Percentiles rank a stretch among this genome's conserved stretches.
These are phyloP conservation scores for Dendronephthya gigantea DNA, from an alignment of 64 coral and sea anemone species.

Conservation along the genomic window DNA sequence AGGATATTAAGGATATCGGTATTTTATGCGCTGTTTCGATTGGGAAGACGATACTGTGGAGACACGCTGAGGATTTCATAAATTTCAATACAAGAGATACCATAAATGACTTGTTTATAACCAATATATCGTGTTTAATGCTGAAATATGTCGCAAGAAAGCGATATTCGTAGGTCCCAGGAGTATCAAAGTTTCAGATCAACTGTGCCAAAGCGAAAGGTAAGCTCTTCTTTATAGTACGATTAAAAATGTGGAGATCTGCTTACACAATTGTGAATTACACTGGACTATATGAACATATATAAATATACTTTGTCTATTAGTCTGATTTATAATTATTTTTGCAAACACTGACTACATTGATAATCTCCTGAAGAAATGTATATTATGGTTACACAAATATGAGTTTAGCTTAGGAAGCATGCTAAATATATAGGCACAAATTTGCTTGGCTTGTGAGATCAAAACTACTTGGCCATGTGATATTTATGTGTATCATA, in stretches of 20 bases:
- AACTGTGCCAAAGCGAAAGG: background rate
- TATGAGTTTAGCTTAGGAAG: too few species aligned
- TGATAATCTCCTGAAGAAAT: too few species aligned
- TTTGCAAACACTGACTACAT: too few species aligned
- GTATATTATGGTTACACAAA: too few species aligned
- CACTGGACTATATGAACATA: background rate
- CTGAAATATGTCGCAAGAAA: background rate
- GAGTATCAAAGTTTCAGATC: conserved; percentile 16
- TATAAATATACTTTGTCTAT: too few species aligned
- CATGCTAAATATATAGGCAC: too few species aligned
- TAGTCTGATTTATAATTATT: too few species aligned
- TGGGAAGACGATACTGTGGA: background rate
- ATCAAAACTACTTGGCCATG: too few species aligned
- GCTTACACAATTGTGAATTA: background rate
- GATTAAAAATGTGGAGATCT: background rate
- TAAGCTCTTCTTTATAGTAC: background rate
- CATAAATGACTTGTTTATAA: background rate
- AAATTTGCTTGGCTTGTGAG: too few species aligned
- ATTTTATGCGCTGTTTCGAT: background rate
- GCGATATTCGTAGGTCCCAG: background rate
- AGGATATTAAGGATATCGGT: background rate
- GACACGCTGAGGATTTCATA: background rate
- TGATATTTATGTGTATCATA: too few species aligned
- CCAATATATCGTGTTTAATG: background rate
- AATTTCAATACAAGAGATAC: background rate